Evolutionary conservation across 2,113 vertebrate species (phyloP).

Genomic region (Lota lota): DNA sequence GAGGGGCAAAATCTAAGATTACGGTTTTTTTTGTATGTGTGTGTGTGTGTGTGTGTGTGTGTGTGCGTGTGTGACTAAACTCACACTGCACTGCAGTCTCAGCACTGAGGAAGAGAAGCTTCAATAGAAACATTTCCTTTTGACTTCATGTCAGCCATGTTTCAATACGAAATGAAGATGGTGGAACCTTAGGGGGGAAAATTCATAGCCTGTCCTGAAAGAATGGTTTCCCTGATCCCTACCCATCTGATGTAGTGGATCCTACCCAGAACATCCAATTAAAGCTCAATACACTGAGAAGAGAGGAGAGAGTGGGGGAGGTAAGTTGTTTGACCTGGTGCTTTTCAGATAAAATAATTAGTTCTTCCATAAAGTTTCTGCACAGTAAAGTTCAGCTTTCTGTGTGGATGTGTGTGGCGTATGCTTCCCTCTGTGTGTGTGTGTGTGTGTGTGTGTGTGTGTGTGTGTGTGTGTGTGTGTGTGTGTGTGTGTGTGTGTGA

Average conservation of each 20-base stretch:
- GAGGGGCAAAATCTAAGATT: not conserved
- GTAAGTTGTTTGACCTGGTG: constrained; percentile 29
- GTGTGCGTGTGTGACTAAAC: not conserved
- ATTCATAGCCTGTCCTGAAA: not conserved
- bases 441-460: not conserved
- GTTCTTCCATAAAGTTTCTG: constrained; percentile 11
- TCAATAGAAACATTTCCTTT: not conserved
- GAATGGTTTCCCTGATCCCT: not conserved
- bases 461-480: not conserved
- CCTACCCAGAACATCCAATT: not conserved
- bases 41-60: not conserved
- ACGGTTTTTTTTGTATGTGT: not conserved
- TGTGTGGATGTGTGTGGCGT: not conserved
- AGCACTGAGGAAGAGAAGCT: not conserved
- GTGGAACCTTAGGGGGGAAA: not conserved
- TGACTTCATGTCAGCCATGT: not conserved
- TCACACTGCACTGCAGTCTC: not conserved
- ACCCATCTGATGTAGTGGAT: not conserved
- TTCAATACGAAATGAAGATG: not conserved
- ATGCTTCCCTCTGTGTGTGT: not conserved
- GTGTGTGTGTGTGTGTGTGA: not conserved
- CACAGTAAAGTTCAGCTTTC: not conserved
- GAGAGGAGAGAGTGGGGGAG: constrained; percentile 16
- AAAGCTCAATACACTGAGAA: constrained; percentile 1
- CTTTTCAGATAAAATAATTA: constrained; percentile 36